Base-by-base conservation (phyloP, 2,888 invertebrate species). In the Candidula unifasciata region DNA sequence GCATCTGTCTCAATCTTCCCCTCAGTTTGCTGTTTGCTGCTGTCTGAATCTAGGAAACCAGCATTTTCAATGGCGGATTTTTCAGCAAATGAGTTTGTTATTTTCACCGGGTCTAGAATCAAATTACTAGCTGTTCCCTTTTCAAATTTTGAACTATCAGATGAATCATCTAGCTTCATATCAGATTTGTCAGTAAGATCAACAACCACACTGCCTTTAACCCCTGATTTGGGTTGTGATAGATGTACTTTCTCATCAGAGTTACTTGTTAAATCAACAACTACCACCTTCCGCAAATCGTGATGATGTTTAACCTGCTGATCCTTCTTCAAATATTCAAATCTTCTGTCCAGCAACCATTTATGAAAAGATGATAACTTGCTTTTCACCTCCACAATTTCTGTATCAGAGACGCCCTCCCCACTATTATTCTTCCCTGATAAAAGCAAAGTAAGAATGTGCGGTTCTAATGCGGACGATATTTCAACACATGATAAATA, bases 311-410 rank as follows among this genome's bases (percentile, higher is more conserved):
- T 16, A 60, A 18, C 35, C 60, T 35, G 8, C 33, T 57, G 57
- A 35, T 24, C 33, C 33, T 57, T 16, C 57, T 80, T 33, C 16
- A 30, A n/a, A 24, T 71, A 30, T 21, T 80, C n/a, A 10, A 71
- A 57, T 54, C 80, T 44, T 13, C 10, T 68, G n/a, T 71, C 71
- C 27, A 80, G 68, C 3, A 80, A 24, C 80, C 71, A 69, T 16
- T 18, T 80, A 3, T 80, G 80, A 80, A 80, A 80, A 52, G 54
- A 54, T 30, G 80, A 68, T 6, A 80, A 52, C 10, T 69, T 68
- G 27, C 35, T 33, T 16, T 30, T 54, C 6, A n/a, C 33, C 35
- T 80, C 57, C 5, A 8, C 2, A 13, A 71, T 27, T 10, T 21
- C 33, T 52, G 54, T 33, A 57, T 57, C 27, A 2, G 35, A 33